Base-by-base conservation (phyloP, 2,888 invertebrate species). In the Plebejus melissa region DNA sequence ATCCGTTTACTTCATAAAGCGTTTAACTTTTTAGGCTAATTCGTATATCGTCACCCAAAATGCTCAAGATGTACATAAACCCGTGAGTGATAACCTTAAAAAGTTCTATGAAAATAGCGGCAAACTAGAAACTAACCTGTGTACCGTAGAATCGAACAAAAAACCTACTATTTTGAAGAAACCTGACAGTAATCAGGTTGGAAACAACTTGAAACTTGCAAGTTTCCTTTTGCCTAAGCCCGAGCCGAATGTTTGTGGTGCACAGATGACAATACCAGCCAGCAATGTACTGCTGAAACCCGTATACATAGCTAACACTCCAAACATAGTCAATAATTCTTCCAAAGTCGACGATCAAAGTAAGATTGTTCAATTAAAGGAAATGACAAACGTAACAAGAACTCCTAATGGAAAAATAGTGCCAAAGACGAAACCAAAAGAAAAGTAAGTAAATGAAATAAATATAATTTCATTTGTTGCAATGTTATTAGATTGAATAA, bases 81-180 rank as follows among this genome's bases (percentile, higher is more conserved):
- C 90, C 74, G 83, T 87, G n/a, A 86, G 86, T 80, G 88, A 90
- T 85, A 93, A 88, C 87, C 88, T 93, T 84, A 92, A 91, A 88
- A 86, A 86, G 77, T 93, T 91, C 82, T 93, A 93, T 81, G 93
- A 93, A 85, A 93, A 86, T 83, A 93, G 92, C 87, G 93, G 91
- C 79, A 91, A 90, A 82, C 84, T 93, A 75, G 92, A 91, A 81
- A 88, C 86, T 82, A 84, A 83, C 79, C 83, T 87, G 76, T 80
- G 86, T 60, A 81, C 84, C 69, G 85, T 82, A 76, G 84, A 86
- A 36, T 84, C 79, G 75, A 81, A 80, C 78, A 75, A 81, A 0
- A 88, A 85, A 76, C 87, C 88, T 22, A 84, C 85, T 77, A 84
- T 86, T 77, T 77, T 89, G 13, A 90, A 86, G 77, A 90, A 87